Evolutionary conservation across 2,888 invertebrate species (phyloP).

Genomic region (Ophion costatus): DNA sequence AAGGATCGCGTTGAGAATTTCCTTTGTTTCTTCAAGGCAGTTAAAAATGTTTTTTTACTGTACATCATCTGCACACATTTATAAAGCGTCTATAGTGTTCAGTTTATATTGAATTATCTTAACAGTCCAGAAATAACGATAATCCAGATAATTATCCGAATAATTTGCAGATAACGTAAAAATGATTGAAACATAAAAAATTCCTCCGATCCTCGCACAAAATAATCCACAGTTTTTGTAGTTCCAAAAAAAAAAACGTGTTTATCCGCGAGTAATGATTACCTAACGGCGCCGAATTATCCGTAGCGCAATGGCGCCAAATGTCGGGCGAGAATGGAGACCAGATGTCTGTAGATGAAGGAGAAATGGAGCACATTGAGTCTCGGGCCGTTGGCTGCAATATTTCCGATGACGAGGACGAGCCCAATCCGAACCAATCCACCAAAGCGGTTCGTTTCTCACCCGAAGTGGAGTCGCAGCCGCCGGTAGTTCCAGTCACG

Average conservation of each 20-base stretch:
- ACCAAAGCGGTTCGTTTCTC: not conserved
- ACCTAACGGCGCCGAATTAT: conserved; percentile 24
- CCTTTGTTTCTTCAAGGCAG: no score
- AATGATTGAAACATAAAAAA: no score
- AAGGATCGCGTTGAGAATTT: no score
- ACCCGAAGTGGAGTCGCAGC: not conserved
- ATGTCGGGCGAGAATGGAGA: conserved; percentile 1
- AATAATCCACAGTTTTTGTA: no score
- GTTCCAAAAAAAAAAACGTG: not conserved
- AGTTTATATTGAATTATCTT: no score
- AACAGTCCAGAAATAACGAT: no score
- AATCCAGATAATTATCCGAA: no score
- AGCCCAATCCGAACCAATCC: conserved; percentile 73
- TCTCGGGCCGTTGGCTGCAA: conserved; percentile 25
- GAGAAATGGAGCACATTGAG: conserved; percentile 14
- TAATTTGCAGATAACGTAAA: no score
- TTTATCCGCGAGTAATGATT: not conserved
- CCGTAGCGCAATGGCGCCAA: conserved; percentile 35
- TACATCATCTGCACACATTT: no score
- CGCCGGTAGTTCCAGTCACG: not conserved
- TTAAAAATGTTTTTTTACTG: no score
- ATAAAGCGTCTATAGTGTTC: no score
- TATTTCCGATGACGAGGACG: conserved; percentile 83
- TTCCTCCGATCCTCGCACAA: no score
- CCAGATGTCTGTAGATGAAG: not conserved